These are phyloP conservation scores for Sycophaga agraensis DNA, from an alignment of 1,140 invertebrate species.

Conservation along the genomic window DNA sequence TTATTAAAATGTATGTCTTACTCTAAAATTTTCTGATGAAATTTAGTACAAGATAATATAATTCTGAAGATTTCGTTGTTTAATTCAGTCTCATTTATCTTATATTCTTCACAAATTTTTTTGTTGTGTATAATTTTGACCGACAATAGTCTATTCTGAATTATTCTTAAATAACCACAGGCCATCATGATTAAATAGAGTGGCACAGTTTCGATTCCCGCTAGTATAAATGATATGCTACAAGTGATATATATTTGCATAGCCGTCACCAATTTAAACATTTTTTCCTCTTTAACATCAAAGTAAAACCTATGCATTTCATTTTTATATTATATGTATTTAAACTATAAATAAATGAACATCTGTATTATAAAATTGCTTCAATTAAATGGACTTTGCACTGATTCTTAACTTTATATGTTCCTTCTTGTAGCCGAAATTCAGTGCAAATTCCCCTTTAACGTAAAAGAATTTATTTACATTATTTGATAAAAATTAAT, in stretches of 20 bases:
- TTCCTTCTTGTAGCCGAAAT: no score
- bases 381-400: no score
- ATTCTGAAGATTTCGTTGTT: not conserved
- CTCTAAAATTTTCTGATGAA: slow-evolving; percentile 11
- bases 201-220: not conserved
- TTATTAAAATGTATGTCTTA: not conserved
- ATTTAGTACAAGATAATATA: not conserved
- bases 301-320: slow-evolving; percentile 2
- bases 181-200: slow-evolving; percentile 9
- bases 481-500: no score
- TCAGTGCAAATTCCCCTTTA: no score
- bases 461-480: no score
- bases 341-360: no score
- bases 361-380: no score
- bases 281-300: slow-evolving; percentile 7
- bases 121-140: not conserved
- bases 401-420: no score
- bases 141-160: not conserved
- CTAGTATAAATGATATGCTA: not conserved
- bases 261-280: not conserved
- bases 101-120: no score
- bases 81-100: not conserved
- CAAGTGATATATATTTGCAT: not conserved
- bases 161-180: slow-evolving; percentile 1
- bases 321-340: no score